Evolutionary conservation across 2,888 invertebrate genomes (phyloP), one percentile per base, ranked within the genome.

Genomic region (Drosophila tanythrix): DNA sequence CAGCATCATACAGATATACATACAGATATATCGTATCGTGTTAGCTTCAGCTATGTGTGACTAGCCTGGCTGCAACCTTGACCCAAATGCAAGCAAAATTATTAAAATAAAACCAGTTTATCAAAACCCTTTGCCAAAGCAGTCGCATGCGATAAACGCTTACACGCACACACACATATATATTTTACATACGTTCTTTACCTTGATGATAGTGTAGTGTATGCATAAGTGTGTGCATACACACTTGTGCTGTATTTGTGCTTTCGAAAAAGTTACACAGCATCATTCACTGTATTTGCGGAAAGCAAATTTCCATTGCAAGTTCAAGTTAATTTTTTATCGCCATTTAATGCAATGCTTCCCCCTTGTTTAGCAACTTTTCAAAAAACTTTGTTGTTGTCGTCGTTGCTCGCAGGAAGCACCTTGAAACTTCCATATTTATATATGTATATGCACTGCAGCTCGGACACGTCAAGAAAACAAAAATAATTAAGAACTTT

Each of bases 391-490:
- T 73, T 65, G 67, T 70, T 71, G 66, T 65, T 70, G 29, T 29
- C 57, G 46, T 25, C 74, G 72, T 57, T 60, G 51, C n/a, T 48
- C 65, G 68, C 91, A 90, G 91, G 92, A 91, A 91, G 90, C 81
- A 80, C 91, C 91, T 91, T 91, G 92, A 88, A 87, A 86, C 82
- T 90, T 91, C 85, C 84, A 84, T 83, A 83, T 88, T 89, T 87
- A 81, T 87, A 78, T 72, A 60, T 84, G 75, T 72, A 60, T 76
- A 59, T 67, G 61, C 62, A 70, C 40, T 79, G 75, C 83, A 71
- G 70, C 61, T 73, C 73, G 50, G 38, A 81, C 48, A 60, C 43
- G 66, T 73, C 48, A 53, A 43, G 58, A 61, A 65, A 43, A 56
- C n/a, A 56, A 21, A 55, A 57, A 40, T 51, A 55, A 60, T 52